Base-by-base conservation (phyloP, 2,797 vertebrate genomes). In the Trachurus trachurus region DNA sequence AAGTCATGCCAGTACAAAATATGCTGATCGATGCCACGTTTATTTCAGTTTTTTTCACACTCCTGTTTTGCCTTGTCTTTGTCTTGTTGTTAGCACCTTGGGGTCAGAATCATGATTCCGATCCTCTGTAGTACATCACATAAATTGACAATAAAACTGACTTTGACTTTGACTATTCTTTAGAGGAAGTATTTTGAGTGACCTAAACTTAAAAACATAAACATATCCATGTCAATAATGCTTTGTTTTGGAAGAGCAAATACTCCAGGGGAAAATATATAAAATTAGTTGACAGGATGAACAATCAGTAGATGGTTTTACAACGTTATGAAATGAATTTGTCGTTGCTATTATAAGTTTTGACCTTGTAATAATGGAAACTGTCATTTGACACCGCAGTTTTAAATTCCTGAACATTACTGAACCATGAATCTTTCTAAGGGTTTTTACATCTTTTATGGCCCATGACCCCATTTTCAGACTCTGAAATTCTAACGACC, bases 391-490 rank as follows among this genome's bases (percentile, higher is more conserved):
- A 44, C 13, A 44, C 42, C 5, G 40, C 4, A 4, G 8, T 21
- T 42, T 34, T 22, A 56, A 26, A 49, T 21, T 63, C 17, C 8
- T 56, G 44, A 21, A 69, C 39, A 58, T 53, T 54, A 22, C 22
- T 56, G 12, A 66, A 49, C 29, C 31, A 49, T 65, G n/a, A 64
- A 68, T 76, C 29, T 17, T 15, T 4, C 63, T 26, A 1, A 31
- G 5, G 6, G 12, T 39, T 45, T 71, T 22, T 22, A 31, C 39
- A 71, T 11, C 49, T 60, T 60, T 59, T 16, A 10, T 58, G 53
- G 21, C 16, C 9, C 39, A 50, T 37, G 29, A 66, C 39, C 22
- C 9, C 15, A 26, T 59, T 84, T 54, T 66, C 16, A 57, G 26
- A 9, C 60, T 58, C 45, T 7, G 16, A 26, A 44, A 34, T 29